Percentiles rank a stretch among this genome's conserved stretches.
Conservation (phyloP, 1,140 invertebrate species). For the Eumeta japonica region DNA sequence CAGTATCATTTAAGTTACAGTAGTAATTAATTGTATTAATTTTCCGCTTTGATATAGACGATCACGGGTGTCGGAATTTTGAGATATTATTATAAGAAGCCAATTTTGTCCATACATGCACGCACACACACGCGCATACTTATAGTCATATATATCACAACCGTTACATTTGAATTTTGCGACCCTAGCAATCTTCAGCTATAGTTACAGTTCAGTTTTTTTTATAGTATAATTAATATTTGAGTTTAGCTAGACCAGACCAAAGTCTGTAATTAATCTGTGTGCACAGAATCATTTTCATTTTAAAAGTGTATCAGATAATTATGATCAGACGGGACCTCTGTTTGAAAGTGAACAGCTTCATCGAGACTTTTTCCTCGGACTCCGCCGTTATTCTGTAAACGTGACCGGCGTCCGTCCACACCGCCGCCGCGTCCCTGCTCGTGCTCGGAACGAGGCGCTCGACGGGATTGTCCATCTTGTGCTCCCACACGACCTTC, state of each 20-base stretch:
- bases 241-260: not conserved
- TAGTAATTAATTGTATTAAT: no score
- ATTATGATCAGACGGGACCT: slow-evolving; percentile 22
- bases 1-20: no score
- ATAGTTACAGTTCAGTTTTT: no score
- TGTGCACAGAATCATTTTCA: not conserved
- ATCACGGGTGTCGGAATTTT: no score
- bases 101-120: no score
- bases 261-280: not conserved
- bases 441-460: slow-evolving; percentile 30
- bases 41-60: no score
- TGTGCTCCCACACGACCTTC: slow-evolving; percentile 29
- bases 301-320: not conserved
- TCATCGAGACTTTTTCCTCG: slow-evolving; percentile 32
- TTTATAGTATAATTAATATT: no score
- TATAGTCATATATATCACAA: no score
- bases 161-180: no score
- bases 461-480: slow-evolving; percentile 20
- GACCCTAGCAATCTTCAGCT: no score
- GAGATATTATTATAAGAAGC: no score
- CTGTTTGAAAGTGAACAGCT: slow-evolving; percentile 29
- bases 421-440: slow-evolving; percentile 29
- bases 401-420: slow-evolving; percentile 31
- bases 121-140: no score
- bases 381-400: slow-evolving; percentile 28